Conservation (phyloP, 2,797 vertebrate species). For the Distichodus sexfasciatus region DNA sequence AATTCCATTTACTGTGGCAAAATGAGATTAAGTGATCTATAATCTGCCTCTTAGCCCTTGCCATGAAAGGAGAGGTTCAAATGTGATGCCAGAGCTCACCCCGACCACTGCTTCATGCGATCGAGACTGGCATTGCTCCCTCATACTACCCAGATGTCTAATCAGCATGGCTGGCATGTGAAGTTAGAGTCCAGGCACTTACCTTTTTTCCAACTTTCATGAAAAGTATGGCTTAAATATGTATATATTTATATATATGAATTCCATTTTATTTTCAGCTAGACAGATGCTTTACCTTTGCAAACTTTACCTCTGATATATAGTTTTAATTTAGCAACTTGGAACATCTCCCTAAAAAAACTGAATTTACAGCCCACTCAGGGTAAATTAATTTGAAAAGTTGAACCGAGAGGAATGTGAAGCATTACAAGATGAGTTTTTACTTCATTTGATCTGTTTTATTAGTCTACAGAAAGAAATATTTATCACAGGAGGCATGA, state of each 20-base stretch:
- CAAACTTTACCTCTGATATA: too few species aligned
- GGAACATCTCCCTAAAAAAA: too few species aligned
- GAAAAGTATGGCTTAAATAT: too few species aligned
- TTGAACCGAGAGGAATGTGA: not conserved
- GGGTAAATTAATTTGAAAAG: too few species aligned
- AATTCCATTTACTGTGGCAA: slow-evolving; percentile 38
- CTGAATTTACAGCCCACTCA: too few species aligned
- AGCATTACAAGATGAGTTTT: too few species aligned
- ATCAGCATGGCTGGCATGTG: not conserved
- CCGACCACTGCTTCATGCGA: not conserved
- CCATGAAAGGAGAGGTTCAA: slow-evolving; percentile 2
- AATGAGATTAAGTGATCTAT: slow-evolving; percentile 34
- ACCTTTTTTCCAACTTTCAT: not conserved
- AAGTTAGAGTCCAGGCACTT: not conserved
- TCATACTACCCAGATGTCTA: not conserved
- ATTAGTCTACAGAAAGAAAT: slow-evolving; percentile 2
- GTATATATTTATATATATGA: too few species aligned
- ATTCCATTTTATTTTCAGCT: too few species aligned
- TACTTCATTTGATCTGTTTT: slow-evolving; percentile 1
- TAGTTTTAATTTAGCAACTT: too few species aligned
- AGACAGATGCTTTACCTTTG: too few species aligned
- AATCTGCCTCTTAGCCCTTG: slow-evolving; percentile 17
- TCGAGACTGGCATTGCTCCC: not conserved
- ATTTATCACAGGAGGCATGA: slow-evolving; percentile 18
- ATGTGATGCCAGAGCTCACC: not conserved